A percentile compares a stretch with the other conserved stretches of the same genome.
Evolutionary conservation across 2,888 invertebrate genomes (phyloP).

Genomic region (Spatulosminthurus flaviceps): DNA sequence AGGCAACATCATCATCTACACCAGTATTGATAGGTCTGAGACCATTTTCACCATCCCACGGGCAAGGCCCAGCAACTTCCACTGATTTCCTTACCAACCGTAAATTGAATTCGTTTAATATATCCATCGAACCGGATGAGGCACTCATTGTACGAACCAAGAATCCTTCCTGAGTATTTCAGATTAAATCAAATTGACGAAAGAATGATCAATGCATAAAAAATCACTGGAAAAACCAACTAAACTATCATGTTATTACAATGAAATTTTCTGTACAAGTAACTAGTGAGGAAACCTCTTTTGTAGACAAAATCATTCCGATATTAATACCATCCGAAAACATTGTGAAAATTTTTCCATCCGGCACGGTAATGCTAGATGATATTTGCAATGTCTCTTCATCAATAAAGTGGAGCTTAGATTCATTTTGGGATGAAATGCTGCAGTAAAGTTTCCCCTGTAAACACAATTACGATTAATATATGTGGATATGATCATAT

Average conservation of each 20-base stretch:
- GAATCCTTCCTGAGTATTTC: constrained; percentile 87
- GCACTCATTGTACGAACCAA: constrained; percentile 76
- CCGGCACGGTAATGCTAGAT: constrained; percentile 53
- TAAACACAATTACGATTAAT: neutral
- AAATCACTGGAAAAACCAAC: too few species aligned
- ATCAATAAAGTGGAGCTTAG: constrained; percentile 71
- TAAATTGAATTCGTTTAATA: constrained; percentile 75
- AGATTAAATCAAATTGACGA: too few species aligned
- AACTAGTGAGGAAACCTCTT: too few species aligned
- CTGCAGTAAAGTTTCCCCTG: constrained; percentile 80
- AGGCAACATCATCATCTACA: constrained; percentile 81
- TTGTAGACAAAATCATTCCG: constrained; percentile 80
- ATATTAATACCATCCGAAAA: constrained; percentile 84
- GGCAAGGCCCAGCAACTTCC: constrained; percentile 77
- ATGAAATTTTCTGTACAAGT: too few species aligned
- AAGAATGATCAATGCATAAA: too few species aligned
- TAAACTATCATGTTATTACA: too few species aligned
- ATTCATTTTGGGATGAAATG: constrained; percentile 68
- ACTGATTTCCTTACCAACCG: constrained; percentile 83
- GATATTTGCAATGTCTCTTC: constrained; percentile 66
- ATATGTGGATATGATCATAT: neutral
- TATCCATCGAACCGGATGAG: constrained; percentile 64
- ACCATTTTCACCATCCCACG: constrained; percentile 75
- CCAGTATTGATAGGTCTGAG: constrained; percentile 68
- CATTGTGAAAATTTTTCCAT: constrained; percentile 69